Evolutionary conservation across 2,888 invertebrate species (phyloP), one percentile per base, ranked within the genome.

Genomic region (Drosophila leonis): DNA sequence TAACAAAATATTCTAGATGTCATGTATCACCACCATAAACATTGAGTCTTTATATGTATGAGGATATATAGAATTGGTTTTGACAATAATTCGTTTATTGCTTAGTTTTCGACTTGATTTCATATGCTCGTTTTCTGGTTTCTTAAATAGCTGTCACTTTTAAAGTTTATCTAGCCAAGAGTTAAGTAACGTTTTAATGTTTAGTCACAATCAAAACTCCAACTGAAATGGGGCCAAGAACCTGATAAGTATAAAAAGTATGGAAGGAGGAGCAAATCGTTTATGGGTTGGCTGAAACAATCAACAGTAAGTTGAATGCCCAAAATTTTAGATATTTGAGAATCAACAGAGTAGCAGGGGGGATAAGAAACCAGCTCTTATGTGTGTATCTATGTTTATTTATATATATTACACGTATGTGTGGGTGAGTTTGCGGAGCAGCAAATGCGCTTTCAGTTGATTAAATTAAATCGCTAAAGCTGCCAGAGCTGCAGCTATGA

Each of bases 401-500:
- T 41, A 41, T 27, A 27, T 37, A 35, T 51, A 13, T 48, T 9
- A 46, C 8, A 12, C 35, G 18, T 49, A 54, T 62, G 42, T 49
- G 41, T 62, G 37, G 49, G 49, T 70, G 57, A 73, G 57, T 70
- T 60, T 75, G 86, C 52, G 82, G 78, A 72, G 78, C 83, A 86
- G 83, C 72, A 87, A 87, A 88, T 86, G 84, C 84, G 87, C 87
- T 88, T 86, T 87, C 88, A 82, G 86, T 86, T 87, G 87, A 87
- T 87, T 87, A 88, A 87, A 85, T 85, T 85, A 88, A 85, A 88
- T 88, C 85, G 85, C 85, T 81, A 78, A 85, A 79, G 86, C 83
- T 75, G 72, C 73, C 64, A 55, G 62, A 70, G 74, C 51, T 66
- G 70, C 68, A 65, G 70, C 82, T 70, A 82, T 83, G 87, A 85